phyloP scores from a whole-genome alignment of 2,888 invertebrate species.

The Cenopis cana region DNA sequence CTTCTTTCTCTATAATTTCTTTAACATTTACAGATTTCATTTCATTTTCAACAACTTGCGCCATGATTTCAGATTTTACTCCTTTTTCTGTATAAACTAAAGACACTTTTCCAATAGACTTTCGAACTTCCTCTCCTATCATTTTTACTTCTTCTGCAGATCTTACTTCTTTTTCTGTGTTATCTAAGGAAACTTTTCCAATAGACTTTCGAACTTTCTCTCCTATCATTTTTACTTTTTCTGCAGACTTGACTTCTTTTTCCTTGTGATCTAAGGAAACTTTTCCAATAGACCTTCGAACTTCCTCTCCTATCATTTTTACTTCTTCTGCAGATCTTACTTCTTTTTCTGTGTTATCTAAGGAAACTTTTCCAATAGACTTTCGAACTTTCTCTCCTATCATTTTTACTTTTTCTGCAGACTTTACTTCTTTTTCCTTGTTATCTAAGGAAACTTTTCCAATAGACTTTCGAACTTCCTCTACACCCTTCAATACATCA shows the following conservation, averaged over 20 bases:
- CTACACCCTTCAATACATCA: constrained; percentile 39
- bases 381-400: no score
- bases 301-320: constrained; percentile 47
- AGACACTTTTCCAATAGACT: constrained; percentile 58
- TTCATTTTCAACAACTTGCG: not conserved
- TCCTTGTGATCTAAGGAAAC: constrained; percentile 54
- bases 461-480: constrained; percentile 56
- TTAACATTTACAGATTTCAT: constrained; percentile 2
- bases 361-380: no score
- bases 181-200: no score
- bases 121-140: constrained; percentile 50
- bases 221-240: no score
- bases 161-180: not conserved
- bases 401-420: no score
- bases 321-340: no score
- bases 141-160: no score
- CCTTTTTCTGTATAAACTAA: constrained; percentile 51
- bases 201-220: no score
- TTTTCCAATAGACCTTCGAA: constrained; percentile 56
- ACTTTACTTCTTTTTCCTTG: constrained; percentile 44
- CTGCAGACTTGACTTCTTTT: constrained; percentile 40
- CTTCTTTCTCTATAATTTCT: not conserved
- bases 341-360: not conserved
- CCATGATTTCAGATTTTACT: constrained; percentile 44
- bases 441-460: constrained; percentile 55